These are phyloP conservation scores for Oncorhynchus tshawytscha DNA, from an alignment of 2,113 vertebrate genomes.

Conservation along the genomic window DNA sequence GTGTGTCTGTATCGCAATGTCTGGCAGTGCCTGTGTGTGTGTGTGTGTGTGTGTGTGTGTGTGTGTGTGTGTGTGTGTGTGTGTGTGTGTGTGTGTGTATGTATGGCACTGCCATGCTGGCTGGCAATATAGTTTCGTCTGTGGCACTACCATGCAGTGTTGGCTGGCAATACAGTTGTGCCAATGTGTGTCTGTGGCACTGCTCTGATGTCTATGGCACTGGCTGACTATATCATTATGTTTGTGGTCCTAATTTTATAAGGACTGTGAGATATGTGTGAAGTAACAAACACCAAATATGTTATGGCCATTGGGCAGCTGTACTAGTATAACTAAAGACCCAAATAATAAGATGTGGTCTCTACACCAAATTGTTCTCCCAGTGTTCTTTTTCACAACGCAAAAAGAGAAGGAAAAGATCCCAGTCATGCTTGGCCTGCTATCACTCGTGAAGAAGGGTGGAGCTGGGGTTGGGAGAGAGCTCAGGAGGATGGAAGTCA, in stretches of 20 bases:
- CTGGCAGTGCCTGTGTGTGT: background rate
- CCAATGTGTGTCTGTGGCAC: background rate
- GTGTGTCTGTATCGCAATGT: slow-evolving; percentile 20
- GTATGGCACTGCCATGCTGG: background rate
- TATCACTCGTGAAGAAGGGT: slow-evolving; percentile 53
- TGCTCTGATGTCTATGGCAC: slow-evolving; percentile 13
- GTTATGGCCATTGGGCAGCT: no score
- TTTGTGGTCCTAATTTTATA: no score
- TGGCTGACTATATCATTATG: background rate
- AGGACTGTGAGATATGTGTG: no score
- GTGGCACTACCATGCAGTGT: background rate
- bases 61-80: slow-evolving; percentile 18
- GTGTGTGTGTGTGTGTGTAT: slow-evolving; percentile 18
- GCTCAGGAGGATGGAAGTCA: slow-evolving; percentile 56
- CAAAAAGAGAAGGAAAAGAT: slow-evolving; percentile 45
- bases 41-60: slow-evolving; percentile 1
- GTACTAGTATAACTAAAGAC: slow-evolving; percentile 43
- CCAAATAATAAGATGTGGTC: slow-evolving; percentile 19
- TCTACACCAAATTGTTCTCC: slow-evolving; percentile 19
- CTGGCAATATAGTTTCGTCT: background rate
- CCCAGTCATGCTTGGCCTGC: slow-evolving; percentile 33
- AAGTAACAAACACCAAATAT: no score
- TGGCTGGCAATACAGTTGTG: background rate
- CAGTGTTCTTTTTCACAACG: slow-evolving; percentile 63
- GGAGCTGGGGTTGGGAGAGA: slow-evolving; percentile 45